These are phyloP conservation scores for Drosophila cardini DNA, from an alignment of 1,140 invertebrate genomes.

Conservation along the genomic window DNA sequence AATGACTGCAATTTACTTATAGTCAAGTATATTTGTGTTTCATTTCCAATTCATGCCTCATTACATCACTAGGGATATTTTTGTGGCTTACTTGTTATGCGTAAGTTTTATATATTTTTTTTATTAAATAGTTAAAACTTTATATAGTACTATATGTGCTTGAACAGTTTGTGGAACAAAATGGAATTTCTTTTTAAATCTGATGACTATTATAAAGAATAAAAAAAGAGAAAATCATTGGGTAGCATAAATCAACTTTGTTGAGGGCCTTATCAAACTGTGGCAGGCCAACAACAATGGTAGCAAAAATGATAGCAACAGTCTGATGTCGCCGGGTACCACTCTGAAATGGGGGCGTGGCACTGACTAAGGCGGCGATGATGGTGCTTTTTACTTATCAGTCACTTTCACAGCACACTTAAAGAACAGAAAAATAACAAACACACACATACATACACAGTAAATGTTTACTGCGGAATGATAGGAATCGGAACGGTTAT, in stretches of 20 bases:
- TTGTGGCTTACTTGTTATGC: too few species aligned
- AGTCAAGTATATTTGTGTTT: neutral
- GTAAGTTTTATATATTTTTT: neutral
- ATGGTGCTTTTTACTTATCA: slow-evolving; percentile 41
- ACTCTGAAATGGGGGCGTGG: slow-evolving; percentile 30
- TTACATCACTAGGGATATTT: too few species aligned
- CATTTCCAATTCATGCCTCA: slow-evolving; percentile 1
- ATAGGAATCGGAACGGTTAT: slow-evolving; percentile 7
- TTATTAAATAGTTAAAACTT: neutral
- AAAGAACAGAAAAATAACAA: slow-evolving; percentile 3
- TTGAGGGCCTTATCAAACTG: slow-evolving; percentile 52
- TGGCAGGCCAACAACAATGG: slow-evolving; percentile 45
- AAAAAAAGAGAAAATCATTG: slow-evolving; percentile 51
- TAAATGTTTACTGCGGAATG: slow-evolving; percentile 19
- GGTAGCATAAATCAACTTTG: slow-evolving; percentile 58
- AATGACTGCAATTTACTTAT: neutral
- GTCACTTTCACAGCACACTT: slow-evolving; percentile 2
- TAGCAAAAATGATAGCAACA: slow-evolving; percentile 38
- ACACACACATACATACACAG: neutral
- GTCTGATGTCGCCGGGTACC: neutral
- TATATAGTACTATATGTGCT: neutral
- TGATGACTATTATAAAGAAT: slow-evolving; percentile 35
- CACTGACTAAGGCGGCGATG: neutral
- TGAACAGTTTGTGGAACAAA: slow-evolving; percentile 10
- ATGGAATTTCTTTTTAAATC: slow-evolving; percentile 28